Base-by-base conservation (phyloP, 2,888 invertebrate species). In the Acanthococcus lagerstroemiae region DNA sequence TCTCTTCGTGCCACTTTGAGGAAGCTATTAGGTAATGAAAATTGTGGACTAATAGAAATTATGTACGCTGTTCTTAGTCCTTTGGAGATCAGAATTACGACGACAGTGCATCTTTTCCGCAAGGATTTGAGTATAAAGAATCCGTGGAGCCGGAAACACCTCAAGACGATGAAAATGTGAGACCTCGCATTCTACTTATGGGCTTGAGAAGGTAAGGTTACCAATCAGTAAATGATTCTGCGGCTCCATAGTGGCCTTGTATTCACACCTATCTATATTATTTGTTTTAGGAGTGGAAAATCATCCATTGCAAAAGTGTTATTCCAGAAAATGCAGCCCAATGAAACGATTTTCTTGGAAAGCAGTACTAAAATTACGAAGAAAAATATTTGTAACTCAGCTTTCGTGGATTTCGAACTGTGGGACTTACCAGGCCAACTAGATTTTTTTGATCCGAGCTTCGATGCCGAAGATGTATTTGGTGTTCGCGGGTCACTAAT, bases 261-360 rank as follows among this genome's bases (percentile, higher is more conserved):
- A n/a, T n/a, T n/a, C n/a, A n/a, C n/a, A n/a, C 15, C 19, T 22
- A 22, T 12, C 2, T 22, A 22, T 24, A 4, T 5, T 4, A 69
- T 70, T 46, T 66, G 67, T 83, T 83, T 70, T 75, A 91, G 97
- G 76, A 96, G 96, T 74, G 99, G 99, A 55, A 99, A 99, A 78
- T 96, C 97, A 60, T 99, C 97, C 0, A 99, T 99, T 74, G 95
- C 96, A 76, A 97, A 99, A 81, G 99, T 99, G 4, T 99, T 99
- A n/a, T 99, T 99, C 76, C 97, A 99, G 77, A 99, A 99, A 80
- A 99, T 99, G 94, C 95, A 97, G 2, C 99, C 99, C 1, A 99
- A 97, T 79, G 99, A 99, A 79, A 99, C 99, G 0, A 80, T 99
- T 65, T 99, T 99, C 76, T 80, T 99, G 70, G 99, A 99, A 77